phyloP scores from a whole-genome alignment of 2,888 invertebrate species.

The Cataglyphis cursor region DNA sequence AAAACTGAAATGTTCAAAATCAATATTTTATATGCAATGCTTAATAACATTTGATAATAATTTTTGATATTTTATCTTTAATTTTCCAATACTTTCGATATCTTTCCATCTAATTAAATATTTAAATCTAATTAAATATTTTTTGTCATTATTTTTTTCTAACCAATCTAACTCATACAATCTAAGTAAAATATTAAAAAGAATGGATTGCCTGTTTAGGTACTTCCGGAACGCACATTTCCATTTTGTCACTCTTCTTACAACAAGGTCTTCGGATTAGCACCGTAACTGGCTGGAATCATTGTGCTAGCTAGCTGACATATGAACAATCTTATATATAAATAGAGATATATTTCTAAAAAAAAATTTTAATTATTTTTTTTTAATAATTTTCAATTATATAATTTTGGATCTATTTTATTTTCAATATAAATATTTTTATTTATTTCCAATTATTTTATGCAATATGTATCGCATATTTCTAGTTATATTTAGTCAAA shows the following conservation, averaged over 20 bases:
- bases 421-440: background rate
- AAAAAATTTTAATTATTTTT: slow-evolving; percentile 5
- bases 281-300: slow-evolving; percentile 77
- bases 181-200: background rate
- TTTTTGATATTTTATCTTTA: background rate
- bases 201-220: slow-evolving; percentile 77
- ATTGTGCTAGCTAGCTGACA: slow-evolving; percentile 22
- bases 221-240: slow-evolving; percentile 79
- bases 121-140: background rate
- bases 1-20: background rate
- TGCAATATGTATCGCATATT: background rate
- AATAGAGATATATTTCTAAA: slow-evolving; percentile 4
- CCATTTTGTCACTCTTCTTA: slow-evolving; percentile 63
- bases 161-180: background rate
- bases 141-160: background rate
- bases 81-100: background rate
- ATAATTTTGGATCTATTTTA: background rate
- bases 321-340: slow-evolving; percentile 11
- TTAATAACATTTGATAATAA: background rate
- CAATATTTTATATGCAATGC: background rate
- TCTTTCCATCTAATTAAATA: background rate
- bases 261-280: slow-evolving; percentile 80
- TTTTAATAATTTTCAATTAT: background rate
- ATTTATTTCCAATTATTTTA: slow-evolving; percentile 9
- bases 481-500: slow-evolving; percentile 8